Evolutionary conservation across 1,140 invertebrate species (phyloP), one percentile per base, ranked within the genome.

Genomic region (Pogonomyrmex californicus): DNA sequence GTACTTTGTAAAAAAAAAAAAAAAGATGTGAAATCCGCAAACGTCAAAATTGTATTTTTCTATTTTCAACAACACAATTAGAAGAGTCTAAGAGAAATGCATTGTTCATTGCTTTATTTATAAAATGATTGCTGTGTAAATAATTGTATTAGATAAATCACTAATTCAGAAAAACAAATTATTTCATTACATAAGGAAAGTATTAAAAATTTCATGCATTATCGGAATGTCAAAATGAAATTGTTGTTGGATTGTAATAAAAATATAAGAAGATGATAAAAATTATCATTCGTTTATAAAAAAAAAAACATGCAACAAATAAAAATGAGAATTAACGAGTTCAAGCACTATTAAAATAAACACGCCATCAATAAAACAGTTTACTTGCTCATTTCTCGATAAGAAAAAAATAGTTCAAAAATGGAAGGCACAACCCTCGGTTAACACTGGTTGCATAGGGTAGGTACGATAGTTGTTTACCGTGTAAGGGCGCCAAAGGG

Each of bases 401-500:
- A 56, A 60, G 38, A 23, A 44, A 30, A 30, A 78, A 78, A 63
- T 38, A 14, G 30, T 44, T 23, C 58, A 33, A 33, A 51, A 47
- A 23, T 38, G 44, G 76, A 66, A 66, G 33, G 54, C 62, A 30
- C 76, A 51, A 66, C 6, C 33, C 62, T 1, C 12, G 12, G 17
- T 54, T 38, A 36, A 62, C 77, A 66, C 33, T 66, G 62, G 33
- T 51, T 66, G 33, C 12, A 30, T 17, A 58, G 44, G 10, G 17
- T 23, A 12, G 76, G 60, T 65, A 78, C 23, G 30, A 66, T 66
- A 17, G 62, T 54, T 79, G 77, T 79, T 79, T 79, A 79, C 47
- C 12, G 6, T 66, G 44, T 54, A 79, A 79, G 44, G 33, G 51
- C 36, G 47, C 62, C 75, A 49, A 78, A 30, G 41, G 58, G 41